Evolutionary conservation across 1,140 invertebrate species (phyloP), one percentile per base, ranked within the genome.

Genomic region (Chironomus tepperi): DNA sequence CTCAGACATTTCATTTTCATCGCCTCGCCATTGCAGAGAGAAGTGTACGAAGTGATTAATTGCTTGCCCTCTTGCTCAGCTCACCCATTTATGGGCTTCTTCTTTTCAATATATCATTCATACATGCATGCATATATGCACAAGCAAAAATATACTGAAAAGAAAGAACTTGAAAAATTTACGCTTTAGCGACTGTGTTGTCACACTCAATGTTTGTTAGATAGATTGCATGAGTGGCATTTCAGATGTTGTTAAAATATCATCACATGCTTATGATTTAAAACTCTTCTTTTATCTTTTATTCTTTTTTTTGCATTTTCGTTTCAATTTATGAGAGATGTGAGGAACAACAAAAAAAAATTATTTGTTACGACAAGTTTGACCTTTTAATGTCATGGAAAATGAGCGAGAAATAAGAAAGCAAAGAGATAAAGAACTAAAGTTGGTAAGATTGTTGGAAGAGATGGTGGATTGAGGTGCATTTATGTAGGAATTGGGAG

Each of bases 181-280:
- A 70, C 65, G 65, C 65, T 70, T 70, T 70, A 70, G 65, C 65
- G 65, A 70, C 65, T 70, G n/a, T 70, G 65, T 57, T 70, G 65
- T 70, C 65, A 70, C 65, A 70, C 19, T 70, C 16, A 19, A 21
- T 70, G 65, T 70, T 70, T 57, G 47, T 57, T 57, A 57, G 47
- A 57, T 57, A 57, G 65, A 18, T 70, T 70, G 65, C 65, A n/a
- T 70, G 65, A 70, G 65, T 70, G 65, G 65, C 65, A 70, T 70
- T 70, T 70, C 65, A 70, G 65, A 70, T 70, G 65, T 70, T 70
- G 65, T 70, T 70, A 70, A 57, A 70, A 70, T 70, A 70, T 70
- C 65, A 70, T 19, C 65, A 70, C 65, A 70, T 70, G 65, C 65
- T 70, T 19, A 70, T 70, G 65, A 70, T 70, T 70, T 18, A 70